Evolutionary conservation across 2,113 vertebrate genomes (phyloP).

Genomic region (Fukomys damarensis): DNA sequence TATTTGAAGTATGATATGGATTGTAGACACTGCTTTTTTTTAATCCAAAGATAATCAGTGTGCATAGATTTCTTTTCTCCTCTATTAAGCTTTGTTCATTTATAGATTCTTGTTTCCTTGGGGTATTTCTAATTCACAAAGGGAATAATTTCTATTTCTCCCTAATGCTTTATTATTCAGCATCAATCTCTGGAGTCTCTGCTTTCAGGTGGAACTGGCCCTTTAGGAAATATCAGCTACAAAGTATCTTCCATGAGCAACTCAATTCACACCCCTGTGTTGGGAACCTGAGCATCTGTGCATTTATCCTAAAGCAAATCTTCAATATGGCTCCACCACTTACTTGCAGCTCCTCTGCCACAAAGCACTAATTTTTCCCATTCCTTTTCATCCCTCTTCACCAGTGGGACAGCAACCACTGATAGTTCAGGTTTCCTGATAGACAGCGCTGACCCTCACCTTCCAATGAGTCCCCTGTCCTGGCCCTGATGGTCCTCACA

Average conservation of each 20-base stretch:
- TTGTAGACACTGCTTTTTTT: neutral
- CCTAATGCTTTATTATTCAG: neutral
- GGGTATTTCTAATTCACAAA: neutral
- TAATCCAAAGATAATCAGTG: neutral
- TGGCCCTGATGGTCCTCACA: neutral
- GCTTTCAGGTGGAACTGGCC: neutral
- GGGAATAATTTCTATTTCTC: neutral
- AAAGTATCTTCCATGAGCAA: neutral
- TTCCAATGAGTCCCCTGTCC: neutral
- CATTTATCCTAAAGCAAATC: neutral
- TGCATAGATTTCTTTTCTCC: neutral
- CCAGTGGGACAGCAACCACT: neutral
- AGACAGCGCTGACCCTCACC: neutral
- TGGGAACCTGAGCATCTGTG: neutral
- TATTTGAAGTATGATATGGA: neutral
- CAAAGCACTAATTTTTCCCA: neutral
- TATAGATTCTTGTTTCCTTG: slow-evolving; percentile 19
- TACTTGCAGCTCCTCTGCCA: neutral
- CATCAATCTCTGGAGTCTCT: neutral
- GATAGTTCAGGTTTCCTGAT: neutral
- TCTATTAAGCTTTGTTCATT: neutral
- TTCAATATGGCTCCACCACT: neutral
- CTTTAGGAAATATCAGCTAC: neutral
- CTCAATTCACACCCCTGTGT: neutral
- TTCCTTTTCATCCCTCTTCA: neutral